Base-by-base conservation (phyloP, 2,888 invertebrate species). In the Phaedon cochleariae region DNA sequence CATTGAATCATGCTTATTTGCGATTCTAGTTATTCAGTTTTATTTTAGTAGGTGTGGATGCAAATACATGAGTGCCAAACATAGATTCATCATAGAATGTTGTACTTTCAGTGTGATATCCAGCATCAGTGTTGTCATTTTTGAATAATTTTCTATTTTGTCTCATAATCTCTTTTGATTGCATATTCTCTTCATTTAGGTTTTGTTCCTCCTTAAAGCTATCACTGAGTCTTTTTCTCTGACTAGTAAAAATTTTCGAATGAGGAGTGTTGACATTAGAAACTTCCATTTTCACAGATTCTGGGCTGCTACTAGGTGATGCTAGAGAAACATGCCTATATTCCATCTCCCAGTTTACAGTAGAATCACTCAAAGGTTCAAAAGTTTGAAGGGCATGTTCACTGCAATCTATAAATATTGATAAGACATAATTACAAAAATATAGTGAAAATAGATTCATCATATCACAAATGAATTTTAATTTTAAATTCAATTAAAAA, bases 301-400 rank as follows among this genome's bases (percentile, higher is more conserved):
- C 68, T 2, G 65, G 57, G 31, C 69, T 73, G 29, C 70, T 75
- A 20, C 66, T 65, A 1, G 78, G 74, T 2, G 80, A 77, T 37
- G 55, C 66, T 15, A 80, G 67, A 10, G 79, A 79, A 18, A 83
- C 74, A 18, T 80, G 77, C 12, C 77, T 77, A 63, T 81, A 81
- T 69, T 84, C 84, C 77, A 83, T 76, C 37, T 83, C 83, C 82
- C 83, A 84, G 64, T 83, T 80, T 0, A 78, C 74, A 4, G 77
- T 68, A 0, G 81, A 78, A 62, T 78, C 74, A 65, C 74, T 76
- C 15, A 77, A 65, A 12, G 49, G 49, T n/a, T 68, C 70, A 3
- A 60, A 26, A 9, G 37, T 59, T 45, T 21, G 64, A 9, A 45
- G 70, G 34, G 49, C 59, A 34, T 55, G 34, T 51, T 63, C 60